Evolutionary conservation across 2,888 invertebrate genomes (phyloP).

Genomic region (Idaea dimidiata): DNA sequence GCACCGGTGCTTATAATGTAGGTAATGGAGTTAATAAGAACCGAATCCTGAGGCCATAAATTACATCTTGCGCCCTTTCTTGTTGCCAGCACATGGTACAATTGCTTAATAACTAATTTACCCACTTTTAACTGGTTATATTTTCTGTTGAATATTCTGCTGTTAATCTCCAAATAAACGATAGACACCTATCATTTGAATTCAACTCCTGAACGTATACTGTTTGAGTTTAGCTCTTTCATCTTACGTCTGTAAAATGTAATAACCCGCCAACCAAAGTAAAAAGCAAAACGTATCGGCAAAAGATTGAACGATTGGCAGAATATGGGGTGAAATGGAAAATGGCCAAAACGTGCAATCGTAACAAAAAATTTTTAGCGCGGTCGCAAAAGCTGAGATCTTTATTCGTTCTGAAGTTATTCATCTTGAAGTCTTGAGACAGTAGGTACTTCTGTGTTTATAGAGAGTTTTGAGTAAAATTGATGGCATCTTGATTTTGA

Average conservation of each 20-base stretch:
- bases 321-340: slow-evolving; percentile 33
- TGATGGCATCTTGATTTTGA: slow-evolving; percentile 13
- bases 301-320: slow-evolving; percentile 34
- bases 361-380: slow-evolving; percentile 27
- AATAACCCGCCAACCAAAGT: slow-evolving; percentile 31
- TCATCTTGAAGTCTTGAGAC: slow-evolving; percentile 18
- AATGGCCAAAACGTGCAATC: slow-evolving; percentile 27
- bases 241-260: slow-evolving; percentile 25
- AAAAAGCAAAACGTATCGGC: slow-evolving; percentile 25
- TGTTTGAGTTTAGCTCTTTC: slow-evolving; percentile 32
- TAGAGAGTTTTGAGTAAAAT: slow-evolving; percentile 8
- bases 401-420: slow-evolving; percentile 26
- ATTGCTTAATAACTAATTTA: slow-evolving; percentile 47
- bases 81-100: slow-evolving; percentile 61
- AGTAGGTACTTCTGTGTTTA: not conserved
- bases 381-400: slow-evolving; percentile 23
- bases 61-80: slow-evolving; percentile 49
- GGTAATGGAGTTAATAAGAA: slow-evolving; percentile 48
- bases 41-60: slow-evolving; percentile 53
- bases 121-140: slow-evolving; percentile 33
- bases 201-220: slow-evolving; percentile 25
- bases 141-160: slow-evolving; percentile 6
- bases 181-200: slow-evolving; percentile 6
- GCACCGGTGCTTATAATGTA: slow-evolving; percentile 56
- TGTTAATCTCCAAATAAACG: slow-evolving; percentile 2